Base-by-base conservation (phyloP, 2,797 vertebrate genomes). In the Uromys caudimaculatus region DNA sequence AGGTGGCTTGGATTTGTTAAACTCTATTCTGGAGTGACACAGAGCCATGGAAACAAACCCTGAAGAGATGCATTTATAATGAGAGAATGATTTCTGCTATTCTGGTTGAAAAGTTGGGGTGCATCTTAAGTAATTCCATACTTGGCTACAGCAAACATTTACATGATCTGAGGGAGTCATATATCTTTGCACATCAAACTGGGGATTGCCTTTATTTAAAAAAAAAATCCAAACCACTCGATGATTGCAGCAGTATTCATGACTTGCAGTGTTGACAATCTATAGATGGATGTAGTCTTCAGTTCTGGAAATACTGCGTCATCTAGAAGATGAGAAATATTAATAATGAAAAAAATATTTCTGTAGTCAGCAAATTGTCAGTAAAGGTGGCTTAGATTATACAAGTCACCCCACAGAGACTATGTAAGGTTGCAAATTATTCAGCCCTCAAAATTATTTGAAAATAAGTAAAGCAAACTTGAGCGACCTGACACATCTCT, bases 331-430 rank as follows among this genome's bases (percentile, higher is more conserved):
- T 95, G 82, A 97, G 91, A 77, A 47, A 6, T 95, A 93, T 94
- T 90, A 95, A 94, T 95, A 86, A 56, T 96, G 91, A 96, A 89
- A 94, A 97, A 94, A 96, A 95, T 95, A 90, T 95, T 97, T 95
- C 75, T 93, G 78, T 85, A 96, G 82, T 90, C 93, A 97, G 84
- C 91, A 97, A 85, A 96, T 97, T 98, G 95, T 94, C n/a, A 27
- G 86, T 76, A 87, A 97, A 97, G 95, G 93, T 93, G 95, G 97
- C 97, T 97, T 97, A 9, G 16, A 69, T 97, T 97, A 93, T 86
- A 32, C 85, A n/a, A 82, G 47, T 84, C 27, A 73, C 47, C 95
- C 94, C 69, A 2, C 4, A 94, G 91, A 95, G 83, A 76, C 90
- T 91, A 81, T 54, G 13, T 89, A 90, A 97, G 82, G 79, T 81